Base-by-base conservation (phyloP, 2,113 vertebrate species). In the Mesoclemmys tuberculata region DNA sequence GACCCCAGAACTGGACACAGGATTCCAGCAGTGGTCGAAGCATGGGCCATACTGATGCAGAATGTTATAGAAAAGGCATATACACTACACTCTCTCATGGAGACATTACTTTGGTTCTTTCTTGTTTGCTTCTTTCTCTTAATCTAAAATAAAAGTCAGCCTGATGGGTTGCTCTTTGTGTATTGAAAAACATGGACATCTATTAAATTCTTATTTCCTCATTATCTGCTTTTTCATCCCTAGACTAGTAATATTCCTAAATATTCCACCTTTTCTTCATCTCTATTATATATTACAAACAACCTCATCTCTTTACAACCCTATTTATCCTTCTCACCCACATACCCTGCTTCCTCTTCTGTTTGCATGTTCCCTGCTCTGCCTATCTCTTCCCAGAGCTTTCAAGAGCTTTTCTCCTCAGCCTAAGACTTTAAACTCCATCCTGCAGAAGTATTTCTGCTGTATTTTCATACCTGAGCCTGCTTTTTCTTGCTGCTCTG, bases 371-470 rank as follows among this genome's bases (percentile, higher is more conserved):
- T 74, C 49, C 64, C 35, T 61, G 68, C 7, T 54, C 83, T 38
- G 3, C 6, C 83, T 41, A 5, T 6, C 38, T 5, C 2, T 49
- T 64, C 31, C 64, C 64, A 68, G 38, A 54, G 56, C 1, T 51
- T 49, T 41, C 2, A 48, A 78, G 64, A 83, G 52, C 35, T 16
- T 55, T 29, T 52, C 27, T 19, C 61, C 44, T 83, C 6, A 4
- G 2, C 22, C 56, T 1, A 4, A 19, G 41, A 71, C 11, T 29
- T 56, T 14, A 8, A 24, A 12, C 1, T 38, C 64, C 35, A 38
- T 18, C 19, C 84, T 6, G 1, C 19, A 1, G 4, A 4, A 3
- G 12, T 12, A n/a, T 16, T 80, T 35, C n/a, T 0, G 0, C 10
- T 38, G 21, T 38, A 16, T 38, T 68, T 68, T 68, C 64, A 1